phyloP scores from a whole-genome alignment of 2,888 invertebrate species.

The Nasonovia ribisnigri region DNA sequence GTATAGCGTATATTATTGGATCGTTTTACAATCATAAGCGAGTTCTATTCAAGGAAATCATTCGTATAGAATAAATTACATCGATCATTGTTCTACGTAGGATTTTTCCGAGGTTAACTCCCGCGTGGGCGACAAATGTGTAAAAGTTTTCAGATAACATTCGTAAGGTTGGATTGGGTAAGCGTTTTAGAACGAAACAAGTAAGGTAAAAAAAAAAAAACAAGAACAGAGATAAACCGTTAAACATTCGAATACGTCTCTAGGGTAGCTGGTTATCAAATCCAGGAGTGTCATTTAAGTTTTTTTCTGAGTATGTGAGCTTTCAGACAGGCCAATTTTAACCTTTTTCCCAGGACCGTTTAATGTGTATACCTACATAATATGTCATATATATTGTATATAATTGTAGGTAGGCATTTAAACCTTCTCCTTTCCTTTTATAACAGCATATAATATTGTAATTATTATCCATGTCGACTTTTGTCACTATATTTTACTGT shows the following conservation, averaged over 20 bases:
- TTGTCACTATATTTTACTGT: too few relatives aligned
- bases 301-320: background rate
- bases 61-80: background rate
- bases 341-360: background rate
- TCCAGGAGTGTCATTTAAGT: background rate
- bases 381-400: background rate
- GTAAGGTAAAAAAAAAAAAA: background rate
- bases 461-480: background rate
- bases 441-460: background rate
- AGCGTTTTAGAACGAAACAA: background rate
- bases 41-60: background rate
- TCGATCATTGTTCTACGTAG: background rate
- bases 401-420: background rate
- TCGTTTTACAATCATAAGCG: background rate
- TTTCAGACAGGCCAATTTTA: background rate
- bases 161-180: background rate
- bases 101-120: background rate
- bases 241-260: background rate
- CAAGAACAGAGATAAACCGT: background rate
- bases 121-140: background rate
- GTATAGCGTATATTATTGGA: background rate
- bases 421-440: background rate
- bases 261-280: background rate
- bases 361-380: background rate
- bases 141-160: slow-evolving; percentile 20